Conservation (phyloP, 37 sponge, comb jelly and placozoan species). For the Chondrosia reniformis region DNA sequence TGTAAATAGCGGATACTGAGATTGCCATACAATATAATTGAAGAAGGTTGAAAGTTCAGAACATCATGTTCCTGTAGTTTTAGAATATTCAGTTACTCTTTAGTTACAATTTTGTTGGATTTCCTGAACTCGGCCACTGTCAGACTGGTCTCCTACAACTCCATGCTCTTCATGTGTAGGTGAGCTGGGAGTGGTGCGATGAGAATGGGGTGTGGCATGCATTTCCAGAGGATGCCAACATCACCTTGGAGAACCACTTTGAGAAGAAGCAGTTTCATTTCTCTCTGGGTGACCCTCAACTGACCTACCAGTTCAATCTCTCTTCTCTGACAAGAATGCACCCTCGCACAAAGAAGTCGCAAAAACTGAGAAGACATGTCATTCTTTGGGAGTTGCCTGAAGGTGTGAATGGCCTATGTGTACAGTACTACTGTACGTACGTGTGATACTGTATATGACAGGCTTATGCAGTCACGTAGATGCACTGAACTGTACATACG, state of each 20-base stretch:
- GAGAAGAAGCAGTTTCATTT: conserved; percentile 33
- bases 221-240: conserved; percentile 29
- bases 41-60: too few species aligned
- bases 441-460: too few species aligned
- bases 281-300: conserved; percentile 33
- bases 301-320: conserved; percentile 48
- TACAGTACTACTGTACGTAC: too few species aligned
- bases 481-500: too few species aligned
- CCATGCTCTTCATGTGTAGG: conserved; percentile 20
- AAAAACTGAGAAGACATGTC: conserved; percentile 46
- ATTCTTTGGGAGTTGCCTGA: conserved; percentile 57
- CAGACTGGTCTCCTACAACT: not conserved
- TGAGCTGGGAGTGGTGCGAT: conserved; percentile 74
- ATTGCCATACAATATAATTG: too few species aligned
- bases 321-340: conserved; percentile 37
- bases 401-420: too few species aligned
- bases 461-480: too few species aligned
- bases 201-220: conserved; percentile 70
- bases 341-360: conserved; percentile 46
- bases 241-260: conserved; percentile 43
- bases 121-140: not conserved
- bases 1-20: too few species aligned
- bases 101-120: not conserved
- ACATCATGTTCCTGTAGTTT: not conserved
- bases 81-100: not conserved